These are phyloP conservation scores for Acyrthosiphon pisum DNA, from an alignment of 1,140 invertebrate species.

Conservation along the genomic window DNA sequence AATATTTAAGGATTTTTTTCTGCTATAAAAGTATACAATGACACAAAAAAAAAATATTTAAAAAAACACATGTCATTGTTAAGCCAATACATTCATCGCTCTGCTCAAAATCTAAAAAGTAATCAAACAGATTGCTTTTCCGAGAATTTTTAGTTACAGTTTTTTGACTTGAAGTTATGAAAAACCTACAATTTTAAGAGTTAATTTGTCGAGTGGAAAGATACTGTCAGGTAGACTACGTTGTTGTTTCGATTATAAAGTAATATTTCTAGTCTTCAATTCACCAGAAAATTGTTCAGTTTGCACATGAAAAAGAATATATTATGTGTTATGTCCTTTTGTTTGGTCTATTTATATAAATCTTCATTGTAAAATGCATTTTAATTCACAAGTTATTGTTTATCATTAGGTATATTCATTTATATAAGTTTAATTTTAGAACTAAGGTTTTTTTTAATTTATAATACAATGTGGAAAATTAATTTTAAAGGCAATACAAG, in stretches of 20 bases:
- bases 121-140: background rate
- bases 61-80: background rate
- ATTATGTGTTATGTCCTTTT: too few relatives aligned
- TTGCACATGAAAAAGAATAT: background rate
- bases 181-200: background rate
- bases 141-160: background rate
- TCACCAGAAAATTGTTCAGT: background rate
- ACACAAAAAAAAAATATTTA: background rate
- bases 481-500: background rate
- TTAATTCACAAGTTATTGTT: background rate
- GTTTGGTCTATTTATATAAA: background rate
- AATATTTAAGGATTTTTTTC: background rate
- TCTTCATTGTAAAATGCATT: background rate
- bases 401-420: background rate
- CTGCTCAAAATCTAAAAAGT: background rate
- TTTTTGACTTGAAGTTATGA: background rate
- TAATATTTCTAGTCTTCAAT: too few relatives aligned
- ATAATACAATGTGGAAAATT: background rate
- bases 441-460: background rate
- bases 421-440: background rate
- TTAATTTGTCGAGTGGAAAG: background rate
- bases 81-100: background rate
- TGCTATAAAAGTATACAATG: background rate
- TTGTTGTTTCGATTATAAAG: too few relatives aligned
- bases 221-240: background rate